Conservation (phyloP, 2,113 vertebrate genomes). For the Halcyon malimbica region DNA sequence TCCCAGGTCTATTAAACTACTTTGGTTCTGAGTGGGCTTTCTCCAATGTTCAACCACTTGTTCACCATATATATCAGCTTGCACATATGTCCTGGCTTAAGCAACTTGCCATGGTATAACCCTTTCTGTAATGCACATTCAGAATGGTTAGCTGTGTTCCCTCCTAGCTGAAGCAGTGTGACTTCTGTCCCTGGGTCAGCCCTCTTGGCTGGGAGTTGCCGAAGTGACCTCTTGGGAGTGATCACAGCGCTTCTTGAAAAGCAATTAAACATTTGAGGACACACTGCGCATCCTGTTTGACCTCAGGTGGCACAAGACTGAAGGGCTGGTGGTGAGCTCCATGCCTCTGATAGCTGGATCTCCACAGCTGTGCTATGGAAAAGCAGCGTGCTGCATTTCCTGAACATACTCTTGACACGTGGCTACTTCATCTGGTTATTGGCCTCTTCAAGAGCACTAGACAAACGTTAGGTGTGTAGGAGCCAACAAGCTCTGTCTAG, state of each 20-base stretch:
- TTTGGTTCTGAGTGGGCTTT: neutral
- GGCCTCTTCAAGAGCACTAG: neutral
- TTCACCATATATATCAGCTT: rapidly evolving
- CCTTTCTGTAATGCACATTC: neutral
- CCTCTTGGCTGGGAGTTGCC: neutral
- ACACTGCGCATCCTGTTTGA: neutral
- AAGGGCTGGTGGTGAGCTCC: neutral
- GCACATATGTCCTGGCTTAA: neutral
- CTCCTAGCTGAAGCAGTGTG: neutral
- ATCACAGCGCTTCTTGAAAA: neutral
- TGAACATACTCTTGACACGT: neutral
- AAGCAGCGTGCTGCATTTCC: neutral
- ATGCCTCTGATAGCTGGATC: neutral
- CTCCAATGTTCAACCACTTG: neutral
- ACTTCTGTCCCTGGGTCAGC: rapidly evolving
- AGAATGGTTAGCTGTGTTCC: neutral
- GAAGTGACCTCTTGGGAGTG: rapidly evolving
- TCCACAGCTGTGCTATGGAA: neutral
- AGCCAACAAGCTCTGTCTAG: neutral
- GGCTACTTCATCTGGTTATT: neutral
- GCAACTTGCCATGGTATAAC: neutral
- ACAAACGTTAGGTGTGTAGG: neutral
- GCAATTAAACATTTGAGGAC: neutral
- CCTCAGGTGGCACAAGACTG: neutral
- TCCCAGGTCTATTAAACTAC: neutral